Evolutionary conservation across 1,140 invertebrate genomes (phyloP).

Genomic region (Listronotus bonariensis): DNA sequence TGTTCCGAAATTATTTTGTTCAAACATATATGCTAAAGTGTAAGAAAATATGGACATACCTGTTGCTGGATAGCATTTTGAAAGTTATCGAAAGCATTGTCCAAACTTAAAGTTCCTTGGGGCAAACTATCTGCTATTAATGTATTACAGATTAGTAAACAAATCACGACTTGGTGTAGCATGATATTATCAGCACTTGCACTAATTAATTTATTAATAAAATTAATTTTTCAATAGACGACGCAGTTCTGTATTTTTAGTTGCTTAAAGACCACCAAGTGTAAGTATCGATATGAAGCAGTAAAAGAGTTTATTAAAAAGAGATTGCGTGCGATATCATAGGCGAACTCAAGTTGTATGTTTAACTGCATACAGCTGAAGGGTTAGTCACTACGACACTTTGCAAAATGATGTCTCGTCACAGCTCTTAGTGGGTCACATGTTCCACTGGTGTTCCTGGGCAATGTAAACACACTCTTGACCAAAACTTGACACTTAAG

Average conservation of each 20-base stretch:
- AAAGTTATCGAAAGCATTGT: slow-evolving; percentile 28
- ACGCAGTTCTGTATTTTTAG: too few species aligned
- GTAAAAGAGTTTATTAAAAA: too few species aligned
- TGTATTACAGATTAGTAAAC: neutral
- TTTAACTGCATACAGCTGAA: neutral
- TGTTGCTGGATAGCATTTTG: slow-evolving; percentile 38
- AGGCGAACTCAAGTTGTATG: too few species aligned
- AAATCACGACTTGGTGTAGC: neutral
- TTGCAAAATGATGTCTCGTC: slow-evolving; percentile 18
- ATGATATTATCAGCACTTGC: neutral
- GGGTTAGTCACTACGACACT: neutral
- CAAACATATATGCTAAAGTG: too few species aligned
- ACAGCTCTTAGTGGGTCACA: slow-evolving; percentile 1
- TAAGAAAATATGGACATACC: slow-evolving; percentile 17
- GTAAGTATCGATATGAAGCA: too few species aligned
- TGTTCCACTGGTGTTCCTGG: neutral
- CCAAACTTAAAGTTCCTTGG: neutral
- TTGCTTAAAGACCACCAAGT: too few species aligned
- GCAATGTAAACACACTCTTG: slow-evolving; percentile 1
- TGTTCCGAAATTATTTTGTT: too few species aligned
- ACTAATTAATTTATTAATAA: too few species aligned
- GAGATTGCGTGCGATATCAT: too few species aligned
- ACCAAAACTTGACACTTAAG: slow-evolving; percentile 3
- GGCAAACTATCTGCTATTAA: neutral
- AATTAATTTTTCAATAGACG: too few species aligned